Percentiles rank a stretch among this genome's conserved stretches.
These are phyloP conservation scores for Pterostichus niger DNA, from an alignment of 2,888 invertebrate species.

Conservation along the genomic window DNA sequence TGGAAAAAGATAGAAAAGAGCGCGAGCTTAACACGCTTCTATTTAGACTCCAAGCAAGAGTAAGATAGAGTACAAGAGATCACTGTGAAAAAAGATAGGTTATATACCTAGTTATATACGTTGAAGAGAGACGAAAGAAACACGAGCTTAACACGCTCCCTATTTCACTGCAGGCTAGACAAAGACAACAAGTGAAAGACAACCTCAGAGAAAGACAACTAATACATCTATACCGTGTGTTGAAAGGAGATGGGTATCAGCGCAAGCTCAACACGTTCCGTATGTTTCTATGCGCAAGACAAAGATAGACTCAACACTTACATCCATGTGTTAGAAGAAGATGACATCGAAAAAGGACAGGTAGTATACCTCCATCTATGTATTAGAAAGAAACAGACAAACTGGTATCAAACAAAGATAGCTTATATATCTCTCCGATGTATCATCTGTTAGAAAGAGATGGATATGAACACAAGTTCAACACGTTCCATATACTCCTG, in stretches of 20 bases:
- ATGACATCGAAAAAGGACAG: conserved; percentile 12
- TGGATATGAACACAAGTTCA: no score
- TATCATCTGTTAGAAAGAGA: no score
- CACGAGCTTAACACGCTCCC: conserved; percentile 39
- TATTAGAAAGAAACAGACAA: no score
- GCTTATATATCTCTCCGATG: no score
- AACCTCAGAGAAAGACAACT: neutral
- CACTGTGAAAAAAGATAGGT: neutral
- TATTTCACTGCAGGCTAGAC: neutral
- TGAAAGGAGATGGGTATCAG: no score
- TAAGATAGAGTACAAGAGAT: conserved; percentile 3
- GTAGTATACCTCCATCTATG: no score
- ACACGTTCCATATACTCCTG: neutral
- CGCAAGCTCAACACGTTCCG: neutral
- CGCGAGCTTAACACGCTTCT: neutral
- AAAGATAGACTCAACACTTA: neutral
- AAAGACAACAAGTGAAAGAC: neutral
- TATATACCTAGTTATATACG: no score
- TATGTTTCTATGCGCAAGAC: neutral
- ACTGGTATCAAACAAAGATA: neutral
- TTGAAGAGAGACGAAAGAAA: neutral
- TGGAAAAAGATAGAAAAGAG: conserved; percentile 15
- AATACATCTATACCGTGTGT: no score
- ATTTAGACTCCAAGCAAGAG: neutral
- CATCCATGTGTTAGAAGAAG: neutral